phyloP scores from a whole-genome alignment of 1,140 invertebrate species.

The Drosophila orosa region DNA sequence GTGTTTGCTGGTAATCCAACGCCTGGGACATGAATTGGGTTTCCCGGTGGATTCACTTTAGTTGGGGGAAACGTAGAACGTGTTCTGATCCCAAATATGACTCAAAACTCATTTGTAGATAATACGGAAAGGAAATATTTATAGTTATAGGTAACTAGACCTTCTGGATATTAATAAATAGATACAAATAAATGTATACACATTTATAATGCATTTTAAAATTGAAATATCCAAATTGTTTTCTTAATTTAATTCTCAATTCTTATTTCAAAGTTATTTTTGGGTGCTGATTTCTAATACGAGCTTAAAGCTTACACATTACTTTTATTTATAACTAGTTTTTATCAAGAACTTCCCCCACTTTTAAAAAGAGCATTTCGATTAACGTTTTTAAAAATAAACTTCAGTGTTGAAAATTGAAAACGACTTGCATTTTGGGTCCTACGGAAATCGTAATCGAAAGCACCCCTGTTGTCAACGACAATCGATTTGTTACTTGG shows the following conservation, averaged over 20 bases:
- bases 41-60: neutral
- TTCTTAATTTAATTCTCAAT: no score
- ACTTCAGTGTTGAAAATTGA: neutral
- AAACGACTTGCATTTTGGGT: neutral
- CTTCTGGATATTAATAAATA: neutral
- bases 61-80: neutral
- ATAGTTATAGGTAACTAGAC: neutral
- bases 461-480: neutral
- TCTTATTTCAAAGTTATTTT: no score
- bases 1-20: conserved; percentile 48
- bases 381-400: neutral
- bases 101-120: neutral
- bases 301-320: no score
- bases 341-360: neutral
- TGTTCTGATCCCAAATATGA: neutral
- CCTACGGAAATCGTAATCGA: neutral
- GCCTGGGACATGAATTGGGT: conserved; percentile 19
- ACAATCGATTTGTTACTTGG: neutral
- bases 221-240: no score
- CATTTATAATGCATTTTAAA: neutral
- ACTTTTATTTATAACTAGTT: no score
- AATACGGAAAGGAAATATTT: neutral
- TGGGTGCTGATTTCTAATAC: no score
- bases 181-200: no score
- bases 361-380: neutral